Evolutionary conservation across 1,140 invertebrate species (phyloP).

Genomic region (Streblospio benedicti): DNA sequence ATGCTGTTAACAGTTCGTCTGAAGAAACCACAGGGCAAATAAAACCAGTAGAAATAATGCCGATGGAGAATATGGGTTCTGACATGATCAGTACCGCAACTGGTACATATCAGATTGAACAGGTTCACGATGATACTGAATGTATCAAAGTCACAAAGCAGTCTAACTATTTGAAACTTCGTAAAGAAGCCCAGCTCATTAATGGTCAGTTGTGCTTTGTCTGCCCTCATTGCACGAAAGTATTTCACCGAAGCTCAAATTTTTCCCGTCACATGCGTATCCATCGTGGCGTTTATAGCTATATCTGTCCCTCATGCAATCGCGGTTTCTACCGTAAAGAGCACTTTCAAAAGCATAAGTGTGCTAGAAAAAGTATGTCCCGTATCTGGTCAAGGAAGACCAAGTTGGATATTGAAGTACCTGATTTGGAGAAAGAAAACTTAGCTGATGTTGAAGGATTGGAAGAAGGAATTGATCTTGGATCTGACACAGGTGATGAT

Average conservation of each 20-base stretch:
- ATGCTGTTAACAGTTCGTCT: too few relatives aligned
- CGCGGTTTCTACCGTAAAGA: slow-evolving; percentile 17
- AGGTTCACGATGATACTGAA: too few relatives aligned
- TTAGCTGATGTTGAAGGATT: too few relatives aligned
- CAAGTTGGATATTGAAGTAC: slow-evolving; percentile 8
- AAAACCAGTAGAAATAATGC: too few relatives aligned
- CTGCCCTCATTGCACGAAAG: slow-evolving; percentile 14
- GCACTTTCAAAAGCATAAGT: slow-evolving; percentile 20
- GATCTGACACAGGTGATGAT: too few relatives aligned
- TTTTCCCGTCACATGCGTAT: slow-evolving; percentile 19
- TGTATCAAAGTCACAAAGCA: slow-evolving; percentile 17
- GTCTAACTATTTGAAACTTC: slow-evolving; percentile 17
- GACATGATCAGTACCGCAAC: too few relatives aligned
- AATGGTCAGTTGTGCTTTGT: slow-evolving; percentile 14
- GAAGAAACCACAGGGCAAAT: too few relatives aligned
- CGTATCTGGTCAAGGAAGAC: slow-evolving; percentile 11
- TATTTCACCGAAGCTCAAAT: slow-evolving; percentile 17
- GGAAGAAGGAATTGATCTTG: too few relatives aligned
- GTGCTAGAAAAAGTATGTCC: slow-evolving; percentile 10
- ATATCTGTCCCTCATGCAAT: slow-evolving; percentile 14
- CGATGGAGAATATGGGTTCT: too few relatives aligned
- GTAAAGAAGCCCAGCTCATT: slow-evolving; percentile 13
- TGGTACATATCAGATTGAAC: too few relatives aligned
- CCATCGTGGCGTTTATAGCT: slow-evolving; percentile 19
- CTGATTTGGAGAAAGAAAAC: neutral